Base-by-base conservation (phyloP, 2,797 vertebrate species). In the Syndactyla subalaris region DNA sequence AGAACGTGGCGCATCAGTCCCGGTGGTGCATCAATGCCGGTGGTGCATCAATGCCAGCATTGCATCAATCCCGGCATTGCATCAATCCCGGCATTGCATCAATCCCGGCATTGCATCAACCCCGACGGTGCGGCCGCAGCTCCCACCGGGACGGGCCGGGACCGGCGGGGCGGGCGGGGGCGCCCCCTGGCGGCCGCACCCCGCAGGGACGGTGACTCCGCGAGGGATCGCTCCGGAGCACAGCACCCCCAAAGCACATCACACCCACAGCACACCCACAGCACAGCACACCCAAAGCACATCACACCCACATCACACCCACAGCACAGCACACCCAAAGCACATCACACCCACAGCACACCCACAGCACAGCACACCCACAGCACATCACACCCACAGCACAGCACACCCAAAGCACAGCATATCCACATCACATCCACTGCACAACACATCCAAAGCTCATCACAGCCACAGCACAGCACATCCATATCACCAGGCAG, bases 161-260 rank as follows among this genome's bases (percentile, higher is more conserved):
- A 15, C 18, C 10, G 26, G 13, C 13, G 6, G 48, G 67, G 29
- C 27, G 21, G 49, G 27, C 19, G 38, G 29, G 62, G 21, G 29
- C 61, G 39, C 83, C 83, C 45, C 74, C 87, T 85, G 12, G 83
- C 74, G 84, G 75, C 59, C 10, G 10, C 10, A 8, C 27, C 5
- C 36, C 14, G 23, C 30, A 7, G 21, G 14, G 23, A 11, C 17
- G 32, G 45, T 18, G 18, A 36, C 13, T 6, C 57, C 34, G 65
- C 17, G 4, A 3, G 34, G 0, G 5, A 1, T 5, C 7, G 32
- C 46, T 18, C 14, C 13, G 1, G 20, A 45, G 19, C 39, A 38
- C n/a, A 5, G 9, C 22, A 21, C 5, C 22, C 11, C 19, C 29
- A 52, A 8, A 30, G 54, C 32, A 8, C 30, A 3, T 7, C 20